Base-by-base conservation (phyloP, 2,888 invertebrate genomes). In the Lobophora halterata region DNA sequence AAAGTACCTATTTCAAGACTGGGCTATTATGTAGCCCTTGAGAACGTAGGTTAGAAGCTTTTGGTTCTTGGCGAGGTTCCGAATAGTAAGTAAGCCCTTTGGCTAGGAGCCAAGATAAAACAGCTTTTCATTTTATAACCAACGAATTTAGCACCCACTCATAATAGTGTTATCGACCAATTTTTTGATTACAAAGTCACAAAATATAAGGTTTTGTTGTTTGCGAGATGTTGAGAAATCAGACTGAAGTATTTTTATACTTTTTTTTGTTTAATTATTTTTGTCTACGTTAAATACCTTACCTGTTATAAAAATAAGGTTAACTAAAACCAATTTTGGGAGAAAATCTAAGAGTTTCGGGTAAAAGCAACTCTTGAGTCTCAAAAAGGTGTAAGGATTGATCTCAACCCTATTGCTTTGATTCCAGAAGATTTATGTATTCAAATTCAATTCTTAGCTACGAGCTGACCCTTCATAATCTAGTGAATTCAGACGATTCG, bases 41-140 rank as follows among this genome's bases (percentile, higher is more conserved):
- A 56, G 65, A 62, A 58, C 58, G 52, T 58, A 49, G 51, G 57
- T 28, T 43, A 19, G 16, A 20, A 32, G 18, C 39, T 19, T n/a
- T 33, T 24, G 24, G 29, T 40, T 59, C 43, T 63, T 71, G 64
- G 69, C 68, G 64, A 51, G 39, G 42, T 55, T 61, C 55, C 59
- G 47, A 61, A 35, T 29, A 33, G 49, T 38, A 50, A n/a, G n/a
- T n/a, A n/a, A n/a, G 57, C 52, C 62, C 61, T 61, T 65, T 76
- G 75, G 74, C 67, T 10, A 16, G 26, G 5, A 13, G 59, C 77
- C 72, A 74, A 57, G 32, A 9, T 35, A 46, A 62, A 60, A 63
- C 50, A 31, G 28, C 63, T 70, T 66, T 71, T 55, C 60, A 63
- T 66, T 65, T 65, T 59, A 53, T 30, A 54, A 44, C 44, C 47